Evolutionary conservation across 2,113 vertebrate genomes (phyloP), one percentile per base, ranked within the genome.

Genomic region (Petaurus breviceps): DNA sequence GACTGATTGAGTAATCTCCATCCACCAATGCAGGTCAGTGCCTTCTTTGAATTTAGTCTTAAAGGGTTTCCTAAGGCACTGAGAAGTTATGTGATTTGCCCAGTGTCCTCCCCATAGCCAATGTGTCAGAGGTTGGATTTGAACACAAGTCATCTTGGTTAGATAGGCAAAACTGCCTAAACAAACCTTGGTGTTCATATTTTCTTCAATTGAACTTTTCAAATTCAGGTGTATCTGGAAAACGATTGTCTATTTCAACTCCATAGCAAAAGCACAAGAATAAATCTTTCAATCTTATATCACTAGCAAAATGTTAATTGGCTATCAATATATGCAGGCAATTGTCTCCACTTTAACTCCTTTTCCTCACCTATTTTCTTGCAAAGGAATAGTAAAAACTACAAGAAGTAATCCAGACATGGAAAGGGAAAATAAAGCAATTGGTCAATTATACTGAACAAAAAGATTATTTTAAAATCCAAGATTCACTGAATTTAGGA

Each of bases 401-500:
- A 6, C 37, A 14, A 93, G 91, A 93, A 93, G 47, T 19, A 92
- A 61, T 25, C 94, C 94, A 9, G 2, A 16, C 37, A 55, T 7
- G 23, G 8, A 93, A 84, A 84, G n/a, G 14, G 68, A 84, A 90
- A 89, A 51, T 61, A 16, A 68, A 68, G 57, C 14, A 91, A 93
- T 43, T 57, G 50, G 25, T 25, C 11, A 92, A 84, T 92, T 94
- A 26, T 22, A 54, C n/a, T 95, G 96, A 51, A 95, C 89, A 91
- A 92, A 51, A 50, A 49, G 54, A 51, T 92, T 84, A 22, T 53
- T 97, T 84, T 93, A 93, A 97, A 96, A 50, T 31, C 53, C 51
- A 37, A 90, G 46, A 89, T 2, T 93, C 31, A n/a, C 0, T 84
- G 31, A 61, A 94, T 90, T 94, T 1, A 28, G 46, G 31, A 1